Percentiles rank a stretch among this genome's conserved stretches.
phyloP scores from a whole-genome alignment of 2,113 vertebrate species.

The Meles meles region DNA sequence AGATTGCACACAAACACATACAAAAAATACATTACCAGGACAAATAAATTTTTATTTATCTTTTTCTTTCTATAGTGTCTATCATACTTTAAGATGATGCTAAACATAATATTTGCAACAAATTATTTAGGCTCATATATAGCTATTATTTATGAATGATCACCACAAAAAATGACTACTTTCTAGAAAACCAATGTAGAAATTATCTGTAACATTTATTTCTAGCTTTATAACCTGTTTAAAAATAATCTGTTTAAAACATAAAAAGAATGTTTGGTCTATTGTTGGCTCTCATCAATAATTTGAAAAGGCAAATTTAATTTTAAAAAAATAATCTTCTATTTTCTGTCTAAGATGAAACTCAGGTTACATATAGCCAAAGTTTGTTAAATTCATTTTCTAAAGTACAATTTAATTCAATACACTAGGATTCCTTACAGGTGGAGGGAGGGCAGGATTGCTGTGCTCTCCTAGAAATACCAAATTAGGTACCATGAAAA shows the following conservation, averaged over 20 bases:
- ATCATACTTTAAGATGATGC: neutral
- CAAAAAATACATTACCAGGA: neutral
- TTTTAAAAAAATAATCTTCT: neutral
- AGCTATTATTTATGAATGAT: neutral
- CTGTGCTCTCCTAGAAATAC: neutral
- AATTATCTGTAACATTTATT: neutral
- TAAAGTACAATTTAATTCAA: neutral
- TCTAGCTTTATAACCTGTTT: neutral
- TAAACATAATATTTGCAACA: neutral
- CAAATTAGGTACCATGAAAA: neutral
- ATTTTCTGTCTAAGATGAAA: neutral
- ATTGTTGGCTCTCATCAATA: neutral
- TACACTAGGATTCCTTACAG: neutral
- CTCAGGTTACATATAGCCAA: neutral
- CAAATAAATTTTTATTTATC: neutral
- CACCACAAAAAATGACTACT: neutral
- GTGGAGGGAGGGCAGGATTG: too few species aligned
- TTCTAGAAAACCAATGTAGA: neutral
- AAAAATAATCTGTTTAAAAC: neutral
- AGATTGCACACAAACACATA: neutral
- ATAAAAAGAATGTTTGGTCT: neutral
- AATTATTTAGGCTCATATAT: neutral
- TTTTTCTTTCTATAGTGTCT: neutral
- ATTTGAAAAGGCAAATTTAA: neutral
- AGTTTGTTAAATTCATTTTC: neutral